Conservation (phyloP, 2,888 invertebrate species). For the Halictus quadricinctus region DNA sequence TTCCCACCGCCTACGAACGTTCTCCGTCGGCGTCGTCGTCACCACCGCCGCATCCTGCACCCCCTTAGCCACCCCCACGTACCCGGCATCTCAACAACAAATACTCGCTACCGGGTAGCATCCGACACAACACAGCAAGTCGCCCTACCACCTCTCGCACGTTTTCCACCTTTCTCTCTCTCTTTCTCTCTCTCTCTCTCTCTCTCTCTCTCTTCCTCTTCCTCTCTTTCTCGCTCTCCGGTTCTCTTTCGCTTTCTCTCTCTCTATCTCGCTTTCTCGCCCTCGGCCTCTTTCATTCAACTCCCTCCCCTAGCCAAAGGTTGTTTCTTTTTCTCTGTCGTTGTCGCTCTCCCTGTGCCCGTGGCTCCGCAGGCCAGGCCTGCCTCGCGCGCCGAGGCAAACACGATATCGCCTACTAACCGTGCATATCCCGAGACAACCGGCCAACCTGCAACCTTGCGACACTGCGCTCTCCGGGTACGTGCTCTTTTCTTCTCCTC, state of each 20-base stretch:
- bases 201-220: not conserved
- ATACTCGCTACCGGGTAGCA: slow-evolving; percentile 80
- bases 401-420: slow-evolving; percentile 70
- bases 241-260: slow-evolving; percentile 34
- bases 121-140: slow-evolving; percentile 81
- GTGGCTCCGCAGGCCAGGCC: slow-evolving; percentile 62
- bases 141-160: slow-evolving; percentile 71
- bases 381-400: slow-evolving; percentile 64
- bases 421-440: slow-evolving; percentile 70
- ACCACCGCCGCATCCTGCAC: slow-evolving; percentile 45
- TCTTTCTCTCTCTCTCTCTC: slow-evolving; percentile 16
- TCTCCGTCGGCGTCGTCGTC: slow-evolving; percentile 56
- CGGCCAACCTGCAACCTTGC: slow-evolving; percentile 54
- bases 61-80: slow-evolving; percentile 57
- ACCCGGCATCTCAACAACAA: slow-evolving; percentile 80
- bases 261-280: slow-evolving; percentile 13
- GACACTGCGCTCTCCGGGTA: slow-evolving; percentile 55
- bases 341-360: slow-evolving; percentile 43
- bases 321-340: slow-evolving; percentile 34
- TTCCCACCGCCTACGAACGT: slow-evolving; percentile 54
- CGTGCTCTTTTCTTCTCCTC: slow-evolving; percentile 37
- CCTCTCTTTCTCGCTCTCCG: slow-evolving; percentile 17
- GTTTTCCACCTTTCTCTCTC: slow-evolving; percentile 13
- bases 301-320: slow-evolving; percentile 19
- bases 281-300: slow-evolving; percentile 30